Evolutionary conservation across 2,888 invertebrate species (phyloP).

Genomic region (Dendrolimus houi): DNA sequence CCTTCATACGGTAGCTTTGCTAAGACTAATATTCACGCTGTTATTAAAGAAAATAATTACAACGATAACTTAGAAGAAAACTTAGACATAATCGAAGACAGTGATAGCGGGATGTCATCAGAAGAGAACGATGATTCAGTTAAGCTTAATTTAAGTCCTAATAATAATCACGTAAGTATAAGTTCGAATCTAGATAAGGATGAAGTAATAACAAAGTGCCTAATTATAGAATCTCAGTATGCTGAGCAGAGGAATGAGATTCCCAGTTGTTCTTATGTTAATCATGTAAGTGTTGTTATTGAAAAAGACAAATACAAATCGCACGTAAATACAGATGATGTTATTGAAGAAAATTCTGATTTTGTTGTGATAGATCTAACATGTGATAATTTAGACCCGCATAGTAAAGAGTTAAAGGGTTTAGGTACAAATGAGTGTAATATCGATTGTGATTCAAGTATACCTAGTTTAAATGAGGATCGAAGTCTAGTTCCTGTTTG

Average conservation of each 20-base stretch:
- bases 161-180: constrained; percentile 32
- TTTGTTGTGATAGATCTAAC: constrained; percentile 67
- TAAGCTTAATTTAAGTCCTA: constrained; percentile 37
- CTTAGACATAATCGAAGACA: constrained; percentile 21
- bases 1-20: constrained; percentile 58
- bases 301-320: constrained; percentile 27
- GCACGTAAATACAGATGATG: constrained; percentile 21
- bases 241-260: constrained; percentile 62
- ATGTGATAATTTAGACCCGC: constrained; percentile 43
- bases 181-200: constrained; percentile 33
- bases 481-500: constrained; percentile 66
- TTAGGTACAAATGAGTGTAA: constrained; percentile 44
- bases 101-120: constrained; percentile 67
- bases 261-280: constrained; percentile 63
- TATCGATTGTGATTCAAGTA: constrained; percentile 51
- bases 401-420: constrained; percentile 25
- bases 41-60: constrained; percentile 20
- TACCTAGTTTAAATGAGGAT: constrained; percentile 44
- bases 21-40: constrained; percentile 38
- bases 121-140: constrained; percentile 63
- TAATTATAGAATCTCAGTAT: constrained; percentile 51
- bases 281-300: constrained; percentile 42
- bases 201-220: constrained; percentile 62
- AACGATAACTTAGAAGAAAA: constrained; percentile 12
- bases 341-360: constrained; percentile 32